These are phyloP conservation scores for Stylophora pistillata DNA, from an alignment of 64 coral and sea anemone genomes.

Conservation along the genomic window DNA sequence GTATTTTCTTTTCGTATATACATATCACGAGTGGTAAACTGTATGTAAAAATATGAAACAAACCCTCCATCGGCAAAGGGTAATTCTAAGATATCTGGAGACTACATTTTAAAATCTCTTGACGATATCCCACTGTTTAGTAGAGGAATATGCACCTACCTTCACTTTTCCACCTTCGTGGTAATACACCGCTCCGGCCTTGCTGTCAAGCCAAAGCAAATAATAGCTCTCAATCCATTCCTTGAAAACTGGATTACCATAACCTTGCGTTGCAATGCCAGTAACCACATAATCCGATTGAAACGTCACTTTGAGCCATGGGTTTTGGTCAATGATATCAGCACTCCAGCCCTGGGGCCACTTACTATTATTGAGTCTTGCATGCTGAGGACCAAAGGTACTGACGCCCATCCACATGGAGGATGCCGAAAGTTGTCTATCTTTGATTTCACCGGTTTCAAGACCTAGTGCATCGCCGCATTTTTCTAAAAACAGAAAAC, in stretches of 20 bases:
- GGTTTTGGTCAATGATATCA: conserved; percentile 49
- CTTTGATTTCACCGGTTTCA: conserved; percentile 29
- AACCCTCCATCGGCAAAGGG: too few relatives aligned
- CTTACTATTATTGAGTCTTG: conserved; percentile 32
- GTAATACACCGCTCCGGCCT: conserved; percentile 24
- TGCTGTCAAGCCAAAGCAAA: conserved; percentile 37
- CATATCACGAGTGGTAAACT: too few relatives aligned
- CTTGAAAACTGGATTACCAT: conserved; percentile 45
- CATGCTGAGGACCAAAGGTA: conserved; percentile 48
- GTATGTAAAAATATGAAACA: too few relatives aligned
- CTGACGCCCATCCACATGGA: conserved; percentile 32
- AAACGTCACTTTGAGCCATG: conserved; percentile 61
- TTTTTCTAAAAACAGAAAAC: conserved; percentile 25
- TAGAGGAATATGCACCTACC: conserved; percentile 30
- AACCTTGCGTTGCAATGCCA: conserved; percentile 62
- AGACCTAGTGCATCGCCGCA: conserved; percentile 51
- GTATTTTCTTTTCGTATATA: too few relatives aligned
- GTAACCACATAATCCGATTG: conserved; percentile 37
- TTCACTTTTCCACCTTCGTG: conserved; percentile 58
- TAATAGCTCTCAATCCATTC: conserved; percentile 65
- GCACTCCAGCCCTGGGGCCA: conserved; percentile 72
- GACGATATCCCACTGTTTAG: too few relatives aligned
- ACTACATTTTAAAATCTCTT: too few relatives aligned
- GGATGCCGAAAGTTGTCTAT: conserved; percentile 48
- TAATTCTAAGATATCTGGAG: too few relatives aligned